Base-by-base conservation (phyloP, 2,888 invertebrate genomes). In the Leptopterna dolabrata region DNA sequence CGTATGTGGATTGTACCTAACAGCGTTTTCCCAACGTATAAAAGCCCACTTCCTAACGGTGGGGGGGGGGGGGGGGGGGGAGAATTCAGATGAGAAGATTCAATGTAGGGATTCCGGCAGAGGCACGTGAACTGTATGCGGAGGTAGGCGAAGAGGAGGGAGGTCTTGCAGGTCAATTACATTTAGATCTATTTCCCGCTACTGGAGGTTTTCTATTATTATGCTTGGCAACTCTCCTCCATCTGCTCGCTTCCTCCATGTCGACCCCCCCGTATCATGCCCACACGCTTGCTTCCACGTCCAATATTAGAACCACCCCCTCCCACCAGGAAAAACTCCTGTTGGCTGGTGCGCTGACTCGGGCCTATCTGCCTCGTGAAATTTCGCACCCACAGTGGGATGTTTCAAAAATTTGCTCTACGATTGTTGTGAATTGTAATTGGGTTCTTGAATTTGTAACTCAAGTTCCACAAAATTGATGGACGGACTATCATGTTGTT, bases 181-280 rank as follows among this genome's bases (percentile, higher is more conserved):
- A 73, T 73, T 73, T 63, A 63, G 63, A 63, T 63, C 73, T 73
- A 73, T 73, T 73, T 73, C 73, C 73, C 73, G 36, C 73, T 29
- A 73, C 73, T 73, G 73, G 73, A 73, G 73, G 73, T 41, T 73
- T 73, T 73, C 73, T 73, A 73, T 73, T 73, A 73, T 73, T 73
- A 73, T 36, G 36, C 73, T 41, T 73, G 73, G 73, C 73, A 73
- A 73, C 36, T 41, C 73, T 73, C 36, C 73, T 73, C 29, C 73
- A 36, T 73, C 36, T 73, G 36, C 73, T 73, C 73, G 41, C 73
- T 73, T 73, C 73, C 73, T 73, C 73, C 73, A 73, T 73, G 73
- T 73, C 30, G 73, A n/a, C 30, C 36, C 73, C 36, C 24, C 9
- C 63, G 27, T 63, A n/a, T 63, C 63, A 63, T 63, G 24, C 63